phyloP scores from a whole-genome alignment of 2,888 invertebrate genomes.

The Myathropa florea region DNA sequence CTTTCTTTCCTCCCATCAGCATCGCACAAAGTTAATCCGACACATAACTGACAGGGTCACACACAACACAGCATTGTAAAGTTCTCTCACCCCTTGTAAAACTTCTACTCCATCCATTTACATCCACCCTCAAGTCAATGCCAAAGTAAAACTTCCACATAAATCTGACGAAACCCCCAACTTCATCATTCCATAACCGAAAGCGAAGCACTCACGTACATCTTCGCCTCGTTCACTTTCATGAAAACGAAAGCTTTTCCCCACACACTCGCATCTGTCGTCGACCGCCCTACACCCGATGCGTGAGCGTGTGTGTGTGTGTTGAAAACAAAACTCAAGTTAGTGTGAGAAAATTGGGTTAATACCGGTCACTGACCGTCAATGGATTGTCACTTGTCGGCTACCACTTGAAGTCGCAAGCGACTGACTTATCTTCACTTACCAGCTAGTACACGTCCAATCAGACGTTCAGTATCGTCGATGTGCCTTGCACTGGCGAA shows the following conservation, averaged over 20 bases:
- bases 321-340: conserved; percentile 32
- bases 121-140: too few relatives aligned
- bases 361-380: conserved; percentile 78
- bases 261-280: conserved; percentile 12
- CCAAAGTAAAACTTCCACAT: neutral
- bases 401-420: conserved; percentile 4
- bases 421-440: conserved; percentile 69
- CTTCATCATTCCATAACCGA: neutral
- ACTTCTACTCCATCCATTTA: too few relatives aligned
- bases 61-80: neutral
- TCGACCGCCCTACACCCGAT: neutral
- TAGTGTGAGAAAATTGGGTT: conserved; percentile 74
- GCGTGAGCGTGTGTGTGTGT: neutral
- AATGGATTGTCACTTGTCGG: conserved; percentile 62
- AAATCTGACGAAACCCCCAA: neutral
- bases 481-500: conserved; percentile 78
- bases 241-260: conserved; percentile 57
- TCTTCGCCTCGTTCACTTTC: conserved; percentile 38
- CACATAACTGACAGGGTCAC: neutral
- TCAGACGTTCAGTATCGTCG: conserved; percentile 79
- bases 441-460: conserved; percentile 80
- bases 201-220: conserved; percentile 24
- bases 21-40: neutral
- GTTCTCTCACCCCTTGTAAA: too few relatives aligned
- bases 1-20: neutral